Evolutionary conservation across 2,113 vertebrate species (phyloP).

Genomic region (Notarius lentiginosus): DNA sequence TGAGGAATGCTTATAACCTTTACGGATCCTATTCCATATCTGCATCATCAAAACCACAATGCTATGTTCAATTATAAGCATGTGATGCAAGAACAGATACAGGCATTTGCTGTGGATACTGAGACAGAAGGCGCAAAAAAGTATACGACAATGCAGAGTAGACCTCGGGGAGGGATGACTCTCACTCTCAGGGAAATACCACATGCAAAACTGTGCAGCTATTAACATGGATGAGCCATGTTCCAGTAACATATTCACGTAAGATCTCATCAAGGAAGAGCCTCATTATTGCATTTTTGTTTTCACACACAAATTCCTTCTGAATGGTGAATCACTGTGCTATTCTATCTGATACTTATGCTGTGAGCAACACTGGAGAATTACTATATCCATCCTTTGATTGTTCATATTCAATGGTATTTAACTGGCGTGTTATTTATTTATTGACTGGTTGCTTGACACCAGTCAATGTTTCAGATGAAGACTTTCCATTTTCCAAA

Average conservation of each 20-base stretch:
- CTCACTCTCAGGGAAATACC: not conserved
- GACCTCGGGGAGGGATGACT: not conserved
- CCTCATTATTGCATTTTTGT: not conserved
- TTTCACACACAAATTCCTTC: not conserved
- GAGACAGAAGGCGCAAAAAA: constrained; percentile 13
- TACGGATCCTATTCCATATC: constrained; percentile 18
- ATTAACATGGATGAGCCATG: not conserved
- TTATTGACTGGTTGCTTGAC: not conserved
- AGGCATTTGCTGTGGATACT: constrained; percentile 25
- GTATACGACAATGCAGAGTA: not conserved
- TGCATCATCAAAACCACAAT: constrained; percentile 32
- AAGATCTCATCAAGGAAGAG: not conserved
- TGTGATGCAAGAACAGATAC: not conserved
- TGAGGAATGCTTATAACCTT: constrained; percentile 6
- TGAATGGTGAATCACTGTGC: not conserved
- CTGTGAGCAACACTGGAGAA: not conserved
- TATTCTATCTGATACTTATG: not conserved
- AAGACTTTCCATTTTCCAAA: not conserved
- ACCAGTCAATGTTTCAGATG: not conserved
- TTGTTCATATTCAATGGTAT: not conserved
- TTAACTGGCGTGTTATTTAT: not conserved
- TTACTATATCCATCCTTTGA: not conserved
- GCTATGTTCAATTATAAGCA: no score
- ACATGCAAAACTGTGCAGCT: no score
- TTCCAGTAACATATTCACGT: not conserved